Conservation (phyloP, 2,888 invertebrate species). For the Steromphala cineraria region DNA sequence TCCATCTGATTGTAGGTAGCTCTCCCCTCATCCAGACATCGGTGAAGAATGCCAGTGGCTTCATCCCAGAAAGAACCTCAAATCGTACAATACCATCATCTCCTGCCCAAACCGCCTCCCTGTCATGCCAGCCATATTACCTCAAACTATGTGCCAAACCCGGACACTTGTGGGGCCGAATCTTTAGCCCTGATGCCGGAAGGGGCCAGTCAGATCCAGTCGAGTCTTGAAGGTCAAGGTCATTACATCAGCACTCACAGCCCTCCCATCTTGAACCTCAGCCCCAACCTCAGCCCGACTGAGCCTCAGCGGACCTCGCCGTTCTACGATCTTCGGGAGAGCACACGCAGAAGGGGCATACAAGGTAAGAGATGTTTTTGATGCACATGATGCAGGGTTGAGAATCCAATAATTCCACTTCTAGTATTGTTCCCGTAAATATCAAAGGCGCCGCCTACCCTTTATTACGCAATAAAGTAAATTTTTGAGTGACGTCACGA, state of each 20-base stretch:
- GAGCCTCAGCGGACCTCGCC: conserved; percentile 69
- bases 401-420: too few species aligned
- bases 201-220: conserved; percentile 35
- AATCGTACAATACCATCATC: conserved; percentile 45
- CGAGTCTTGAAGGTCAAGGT: conserved; percentile 37
- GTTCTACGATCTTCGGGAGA: conserved; percentile 70
- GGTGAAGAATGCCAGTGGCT: conserved; percentile 59
- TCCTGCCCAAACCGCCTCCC: conserved; percentile 47
- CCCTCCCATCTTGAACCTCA: conserved; percentile 73
- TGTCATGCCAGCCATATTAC: conserved; percentile 31
- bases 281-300: conserved; percentile 61
- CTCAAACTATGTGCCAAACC: conserved; percentile 22
- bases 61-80: conserved; percentile 62
- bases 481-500: too few species aligned
- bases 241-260: conserved; percentile 72
- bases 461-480: too few species aligned
- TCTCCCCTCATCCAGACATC: too few species aligned
- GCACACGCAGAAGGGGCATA: conserved; percentile 63
- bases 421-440: too few species aligned
- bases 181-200: conserved; percentile 37
- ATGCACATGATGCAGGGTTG: too few species aligned
- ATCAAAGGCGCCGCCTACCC: too few species aligned
- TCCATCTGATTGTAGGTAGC: too few species aligned
- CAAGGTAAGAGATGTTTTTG: conserved; percentile 57
- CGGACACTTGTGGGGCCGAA: conserved; percentile 33